A percentile compares a stretch with the other conserved stretches of the same genome.
Conservation (phyloP, 2,888 invertebrate species). For the Helobdella robusta region DNA sequence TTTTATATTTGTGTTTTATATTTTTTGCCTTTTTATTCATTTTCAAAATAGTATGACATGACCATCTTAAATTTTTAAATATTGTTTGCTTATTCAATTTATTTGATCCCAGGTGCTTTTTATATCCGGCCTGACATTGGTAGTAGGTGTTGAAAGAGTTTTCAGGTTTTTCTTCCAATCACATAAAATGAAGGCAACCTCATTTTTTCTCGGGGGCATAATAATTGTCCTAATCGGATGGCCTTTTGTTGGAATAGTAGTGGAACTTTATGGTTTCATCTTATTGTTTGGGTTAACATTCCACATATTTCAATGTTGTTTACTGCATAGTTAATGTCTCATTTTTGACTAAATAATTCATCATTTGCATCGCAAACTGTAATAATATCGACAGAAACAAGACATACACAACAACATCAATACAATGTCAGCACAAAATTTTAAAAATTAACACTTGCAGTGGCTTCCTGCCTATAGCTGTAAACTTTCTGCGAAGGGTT, state of each 20-base stretch:
- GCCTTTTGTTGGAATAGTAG: slow-evolving; percentile 89
- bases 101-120: slow-evolving; percentile 74
- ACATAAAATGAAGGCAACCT: slow-evolving; percentile 82
- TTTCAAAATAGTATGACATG: background rate
- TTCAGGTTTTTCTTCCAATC: slow-evolving; percentile 94
- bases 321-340: background rate
- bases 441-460: slow-evolving; percentile 56
- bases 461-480: slow-evolving; percentile 89
- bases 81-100: slow-evolving; percentile 9
- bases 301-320: background rate
- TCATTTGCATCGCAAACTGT: background rate
- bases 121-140: slow-evolving; percentile 83
- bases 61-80: no score
- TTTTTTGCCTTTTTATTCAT: background rate
- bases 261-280: slow-evolving; percentile 92
- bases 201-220: slow-evolving; percentile 85
- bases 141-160: slow-evolving; percentile 88
- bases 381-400: no score
- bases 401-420: no score
- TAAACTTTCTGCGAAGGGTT: slow-evolving; percentile 85
- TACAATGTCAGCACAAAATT: no score
- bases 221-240: slow-evolving; percentile 77
- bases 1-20: background rate
- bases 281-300: slow-evolving; percentile 53
- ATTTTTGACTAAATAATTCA: background rate